Conservation (phyloP, 30 jellyfish, hydroid and myxozoan species). For the Morbakka virulenta region DNA sequence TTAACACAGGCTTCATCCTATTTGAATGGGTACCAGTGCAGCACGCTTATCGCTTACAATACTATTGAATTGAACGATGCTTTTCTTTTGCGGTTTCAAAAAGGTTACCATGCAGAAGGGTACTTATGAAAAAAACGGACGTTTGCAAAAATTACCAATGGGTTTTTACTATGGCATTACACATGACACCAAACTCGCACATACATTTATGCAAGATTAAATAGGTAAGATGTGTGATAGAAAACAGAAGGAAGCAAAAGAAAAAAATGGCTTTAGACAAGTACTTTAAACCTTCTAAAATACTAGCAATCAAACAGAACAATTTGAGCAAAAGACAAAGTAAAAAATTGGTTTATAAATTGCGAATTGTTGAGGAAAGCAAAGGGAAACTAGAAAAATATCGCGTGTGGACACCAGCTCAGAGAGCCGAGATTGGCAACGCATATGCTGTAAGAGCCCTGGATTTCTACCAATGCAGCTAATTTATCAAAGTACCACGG, state of each 20-base stretch:
- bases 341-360: constrained; percentile 34
- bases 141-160: no score
- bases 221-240: not conserved
- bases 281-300: constrained; percentile 43
- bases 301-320: constrained; percentile 20
- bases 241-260: not conserved
- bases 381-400: constrained; percentile 29
- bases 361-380: constrained; percentile 36
- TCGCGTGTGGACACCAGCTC: constrained; percentile 61
- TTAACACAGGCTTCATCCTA: not conserved
- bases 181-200: no score
- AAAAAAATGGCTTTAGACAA: constrained; percentile 48
- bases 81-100: no score
- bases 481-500: constrained; percentile 23
- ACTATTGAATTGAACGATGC: no score
- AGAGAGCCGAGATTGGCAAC: constrained; percentile 60
- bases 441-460: no score
- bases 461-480: constrained; percentile 18
- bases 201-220: no score
- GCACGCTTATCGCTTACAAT: no score
- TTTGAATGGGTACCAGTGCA: not conserved
- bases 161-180: no score
- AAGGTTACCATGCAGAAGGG: no score
- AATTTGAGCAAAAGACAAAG: constrained; percentile 42
- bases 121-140: no score